Evolutionary conservation across 2,888 invertebrate species (phyloP), one percentile per base, ranked within the genome.

Genomic region (Cephus nigrinus): DNA sequence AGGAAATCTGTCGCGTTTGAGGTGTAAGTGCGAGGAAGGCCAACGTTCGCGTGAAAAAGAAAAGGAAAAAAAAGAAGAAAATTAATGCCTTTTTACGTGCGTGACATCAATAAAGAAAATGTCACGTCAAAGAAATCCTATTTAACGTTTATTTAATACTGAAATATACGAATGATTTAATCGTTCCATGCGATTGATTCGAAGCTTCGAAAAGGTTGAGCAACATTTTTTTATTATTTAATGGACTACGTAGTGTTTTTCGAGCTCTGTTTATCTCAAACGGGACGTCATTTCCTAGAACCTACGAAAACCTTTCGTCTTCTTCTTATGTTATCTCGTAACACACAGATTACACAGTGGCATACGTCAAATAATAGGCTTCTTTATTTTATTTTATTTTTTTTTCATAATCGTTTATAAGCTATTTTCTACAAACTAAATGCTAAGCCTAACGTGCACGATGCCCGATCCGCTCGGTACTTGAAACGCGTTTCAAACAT

Each of bases 361-460:
- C 84, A 84, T 86, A 86, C 82, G 84, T 87, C 83, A 88, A 88
- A 89, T 87, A 87, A 88, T 89, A 87, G 86, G 84, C 86, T 84
- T 86, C 77, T 85, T 85, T 84, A 84, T 85, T 86, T 83, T 82
- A 69, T 40, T 76, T 75, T 75, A 69, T 75, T 68, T 75, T 15
- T 35, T 78, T 75, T 75, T 77, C 78, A 79, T 78, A 78, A 76
- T 77, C 80, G 76, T 82, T 82, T 83, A 77, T 86, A 84, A 84
- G 79, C 84, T 86, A 85, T 81, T 80, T 81, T 80, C 87, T 88
- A 88, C 82, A 85, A 88, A 88, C 81, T 88, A 87, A 87, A 88
- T 82, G 81, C 81, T 87, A 86, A 82, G 71, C 80, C 83, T 86
- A 86, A 83, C 80, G 79, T 68, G 84, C 78, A 83, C 81, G 81